A percentile compares a stretch with the other conserved stretches of the same genome.
phyloP scores from a whole-genome alignment of 1,140 invertebrate species.

The Belonocnema kinseyi region DNA sequence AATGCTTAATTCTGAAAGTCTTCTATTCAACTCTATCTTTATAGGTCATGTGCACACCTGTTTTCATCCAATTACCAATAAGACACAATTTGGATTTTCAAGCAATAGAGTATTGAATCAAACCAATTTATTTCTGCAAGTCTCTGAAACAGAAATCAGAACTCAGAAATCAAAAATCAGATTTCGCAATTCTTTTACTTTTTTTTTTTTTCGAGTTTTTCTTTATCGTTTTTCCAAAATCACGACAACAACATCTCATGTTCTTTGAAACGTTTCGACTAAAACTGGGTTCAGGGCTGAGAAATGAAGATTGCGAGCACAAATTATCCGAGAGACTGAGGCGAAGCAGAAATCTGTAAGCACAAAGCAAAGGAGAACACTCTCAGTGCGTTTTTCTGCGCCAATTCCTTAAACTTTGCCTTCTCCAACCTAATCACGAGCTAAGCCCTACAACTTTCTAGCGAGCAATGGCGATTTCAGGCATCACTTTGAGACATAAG shows the following conservation, averaged over 20 bases:
- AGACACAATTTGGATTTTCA: slow-evolving; percentile 56
- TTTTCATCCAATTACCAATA: slow-evolving; percentile 17
- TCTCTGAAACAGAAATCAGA: slow-evolving; percentile 77
- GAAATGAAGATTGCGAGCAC: slow-evolving; percentile 71
- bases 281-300: slow-evolving; percentile 74
- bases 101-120: not conserved
- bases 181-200: slow-evolving; percentile 50
- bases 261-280: slow-evolving; percentile 50
- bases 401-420: slow-evolving; percentile 68
- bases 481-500: too few species aligned
- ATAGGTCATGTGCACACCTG: not conserved
- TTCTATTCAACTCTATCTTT: not conserved
- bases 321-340: slow-evolving; percentile 74
- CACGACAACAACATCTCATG: slow-evolving; percentile 44
- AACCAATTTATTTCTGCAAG: slow-evolving; percentile 64
- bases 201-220: slow-evolving; percentile 25
- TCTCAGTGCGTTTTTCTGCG: slow-evolving; percentile 74
- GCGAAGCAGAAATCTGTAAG: slow-evolving; percentile 76
- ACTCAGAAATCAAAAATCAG: slow-evolving; percentile 74
- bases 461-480: slow-evolving; percentile 65
- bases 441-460: slow-evolving; percentile 62
- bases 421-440: slow-evolving; percentile 69
- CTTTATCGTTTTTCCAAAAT: slow-evolving; percentile 36
- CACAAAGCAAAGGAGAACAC: slow-evolving; percentile 76
- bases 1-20: not conserved